A percentile compares a stretch with the other conserved stretches of the same genome.
phyloP scores from a whole-genome alignment of 1,140 invertebrate genomes.

The Drosophila ficusphila region DNA sequence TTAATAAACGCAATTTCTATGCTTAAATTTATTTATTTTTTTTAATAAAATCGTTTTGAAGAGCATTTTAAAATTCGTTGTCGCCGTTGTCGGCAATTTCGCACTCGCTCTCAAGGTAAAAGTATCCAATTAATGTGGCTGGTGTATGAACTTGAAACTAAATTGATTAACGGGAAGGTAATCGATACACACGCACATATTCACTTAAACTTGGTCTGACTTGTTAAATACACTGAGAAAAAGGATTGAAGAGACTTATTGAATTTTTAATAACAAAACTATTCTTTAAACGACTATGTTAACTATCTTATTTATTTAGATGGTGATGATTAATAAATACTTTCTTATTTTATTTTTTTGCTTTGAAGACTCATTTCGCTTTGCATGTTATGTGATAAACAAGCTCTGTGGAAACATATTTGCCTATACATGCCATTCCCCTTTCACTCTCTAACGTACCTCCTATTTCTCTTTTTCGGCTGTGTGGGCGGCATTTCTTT shows the following conservation, averaged over 20 bases:
- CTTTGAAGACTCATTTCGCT: no score
- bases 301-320: no score
- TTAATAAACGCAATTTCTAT: background rate
- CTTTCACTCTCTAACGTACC: background rate
- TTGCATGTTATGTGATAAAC: background rate
- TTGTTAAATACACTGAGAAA: constrained; percentile 14
- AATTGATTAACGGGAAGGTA: constrained; percentile 51
- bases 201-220: constrained; percentile 12
- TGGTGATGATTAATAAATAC: background rate
- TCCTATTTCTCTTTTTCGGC: background rate
- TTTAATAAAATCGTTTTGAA: background rate
- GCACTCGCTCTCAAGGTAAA: constrained; percentile 1
- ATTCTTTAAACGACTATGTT: no score
- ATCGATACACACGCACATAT: constrained; percentile 8
- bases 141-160: constrained; percentile 66
- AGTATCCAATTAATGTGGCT: constrained; percentile 20
- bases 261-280: no score
- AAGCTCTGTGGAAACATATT: background rate
- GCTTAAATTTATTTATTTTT: no score
- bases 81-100: background rate
- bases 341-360: background rate
- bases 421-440: background rate
- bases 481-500: constrained; percentile 42
- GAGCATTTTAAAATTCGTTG: background rate
- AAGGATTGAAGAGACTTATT: background rate